Conservation (phyloP, 2,888 invertebrate species). For the Limnephilus auricula region DNA sequence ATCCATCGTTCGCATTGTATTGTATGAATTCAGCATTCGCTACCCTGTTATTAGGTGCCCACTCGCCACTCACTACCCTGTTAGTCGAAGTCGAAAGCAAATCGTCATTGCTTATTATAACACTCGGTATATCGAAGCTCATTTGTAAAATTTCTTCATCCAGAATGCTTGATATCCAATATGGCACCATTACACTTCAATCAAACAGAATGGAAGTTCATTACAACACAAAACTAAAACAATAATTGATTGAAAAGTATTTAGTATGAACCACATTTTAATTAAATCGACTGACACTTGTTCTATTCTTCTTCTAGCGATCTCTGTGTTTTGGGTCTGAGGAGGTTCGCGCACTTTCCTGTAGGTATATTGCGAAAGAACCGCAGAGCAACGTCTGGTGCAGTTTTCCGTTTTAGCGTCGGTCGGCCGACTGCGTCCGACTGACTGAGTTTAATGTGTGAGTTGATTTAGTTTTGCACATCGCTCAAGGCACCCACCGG, state of each 20-base stretch:
- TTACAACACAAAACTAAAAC: not conserved
- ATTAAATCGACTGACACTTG: not conserved
- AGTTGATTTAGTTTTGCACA: slow-evolving; percentile 37
- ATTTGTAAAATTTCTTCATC: not conserved
- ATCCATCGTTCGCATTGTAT: not conserved
- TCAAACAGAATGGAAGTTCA: not conserved
- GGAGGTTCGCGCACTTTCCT: not conserved
- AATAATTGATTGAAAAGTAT: not conserved
- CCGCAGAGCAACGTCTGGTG: not conserved
- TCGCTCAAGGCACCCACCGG: slow-evolving; percentile 5
- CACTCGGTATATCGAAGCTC: not conserved
- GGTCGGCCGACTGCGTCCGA: slow-evolving; percentile 29
- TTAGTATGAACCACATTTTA: not conserved
- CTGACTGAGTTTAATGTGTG: slow-evolving; percentile 21
- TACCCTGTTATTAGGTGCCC: not conserved
- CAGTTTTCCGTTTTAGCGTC: slow-evolving; percentile 31
- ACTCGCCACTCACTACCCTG: not conserved
- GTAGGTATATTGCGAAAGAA: not conserved
- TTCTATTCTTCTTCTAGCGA: not conserved
- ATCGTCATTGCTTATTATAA: not conserved
- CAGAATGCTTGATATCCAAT: not conserved
- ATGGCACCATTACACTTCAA: slow-evolving; percentile 1
- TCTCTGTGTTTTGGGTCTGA: not conserved
- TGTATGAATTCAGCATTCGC: not conserved
- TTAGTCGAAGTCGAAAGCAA: not conserved